Conservation (phyloP, 2,888 invertebrate genomes). For the Agriopis marginaria region DNA sequence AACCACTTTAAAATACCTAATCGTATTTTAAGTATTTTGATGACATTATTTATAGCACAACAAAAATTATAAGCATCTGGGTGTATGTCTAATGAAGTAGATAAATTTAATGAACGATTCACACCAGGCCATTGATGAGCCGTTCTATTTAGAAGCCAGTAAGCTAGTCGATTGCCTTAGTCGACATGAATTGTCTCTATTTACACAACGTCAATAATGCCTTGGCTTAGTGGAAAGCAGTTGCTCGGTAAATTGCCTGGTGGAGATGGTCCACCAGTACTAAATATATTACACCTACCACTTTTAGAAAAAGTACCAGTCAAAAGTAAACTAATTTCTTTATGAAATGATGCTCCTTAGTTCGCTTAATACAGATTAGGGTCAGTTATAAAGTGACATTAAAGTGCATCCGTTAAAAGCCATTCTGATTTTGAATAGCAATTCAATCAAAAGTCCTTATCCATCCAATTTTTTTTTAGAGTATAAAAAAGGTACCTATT, state of each 20-base stretch:
- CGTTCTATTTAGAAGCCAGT: no score
- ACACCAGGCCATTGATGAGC: no score
- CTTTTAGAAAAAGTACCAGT: neutral
- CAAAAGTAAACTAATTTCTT: neutral
- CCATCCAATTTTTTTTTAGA: neutral
- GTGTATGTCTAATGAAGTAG: neutral
- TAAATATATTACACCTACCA: no score
- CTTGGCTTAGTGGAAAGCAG: no score
- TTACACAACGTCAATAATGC: no score
- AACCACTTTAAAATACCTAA: constrained; percentile 11
- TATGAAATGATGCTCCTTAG: neutral
- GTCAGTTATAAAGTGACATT: neutral
- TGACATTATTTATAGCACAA: constrained; percentile 8
- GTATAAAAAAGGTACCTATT: no score
- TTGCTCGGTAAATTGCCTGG: no score
- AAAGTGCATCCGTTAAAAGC: neutral
- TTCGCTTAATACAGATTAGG: neutral
- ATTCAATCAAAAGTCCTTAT: neutral
- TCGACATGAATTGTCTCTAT: no score
- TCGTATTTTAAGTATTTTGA: neutral
- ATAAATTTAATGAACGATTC: no score
- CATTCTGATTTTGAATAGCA: neutral
- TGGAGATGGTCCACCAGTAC: no score
- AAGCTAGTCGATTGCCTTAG: no score
- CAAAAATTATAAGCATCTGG: neutral